Percentiles rank a stretch among this genome's conserved stretches.
phyloP scores from a whole-genome alignment of 2,888 invertebrate species.

The Eupithecia subfuscata region DNA sequence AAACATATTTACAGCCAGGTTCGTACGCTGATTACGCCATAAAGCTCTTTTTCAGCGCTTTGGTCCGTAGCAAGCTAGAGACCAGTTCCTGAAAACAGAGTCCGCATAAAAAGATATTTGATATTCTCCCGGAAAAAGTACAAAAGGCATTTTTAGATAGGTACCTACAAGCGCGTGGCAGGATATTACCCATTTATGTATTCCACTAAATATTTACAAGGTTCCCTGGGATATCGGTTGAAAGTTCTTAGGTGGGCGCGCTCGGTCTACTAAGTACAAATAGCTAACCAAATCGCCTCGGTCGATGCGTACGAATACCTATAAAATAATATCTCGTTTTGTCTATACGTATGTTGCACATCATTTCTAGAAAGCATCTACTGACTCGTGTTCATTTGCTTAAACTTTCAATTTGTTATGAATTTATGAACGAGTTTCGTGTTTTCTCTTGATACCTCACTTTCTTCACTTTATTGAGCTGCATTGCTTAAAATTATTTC shows the following conservation, averaged over 20 bases:
- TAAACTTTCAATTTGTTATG: slow-evolving; percentile 79
- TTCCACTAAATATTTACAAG: too few species aligned
- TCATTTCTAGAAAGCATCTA: slow-evolving; percentile 77
- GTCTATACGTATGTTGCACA: slow-evolving; percentile 58
- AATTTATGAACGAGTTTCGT: slow-evolving; percentile 63
- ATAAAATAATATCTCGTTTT: slow-evolving; percentile 55
- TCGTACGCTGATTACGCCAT: too few species aligned
- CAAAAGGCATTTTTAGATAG: too few species aligned
- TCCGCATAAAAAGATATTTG: too few species aligned
- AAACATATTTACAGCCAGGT: too few species aligned
- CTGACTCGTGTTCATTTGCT: slow-evolving; percentile 71
- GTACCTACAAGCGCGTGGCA: too few species aligned
- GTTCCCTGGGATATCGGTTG: too few species aligned
- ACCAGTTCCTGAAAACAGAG: too few species aligned
- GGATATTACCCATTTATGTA: too few species aligned
- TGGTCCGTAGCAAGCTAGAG: too few species aligned
- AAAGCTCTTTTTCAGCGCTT: too few species aligned
- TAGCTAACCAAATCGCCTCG: slow-evolving; percentile 54
- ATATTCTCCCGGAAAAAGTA: too few species aligned
- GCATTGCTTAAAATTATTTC: slow-evolving; percentile 33
- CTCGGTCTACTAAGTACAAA: slow-evolving; percentile 71
- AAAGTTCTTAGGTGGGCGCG: slow-evolving; percentile 63
- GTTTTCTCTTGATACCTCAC: slow-evolving; percentile 63
- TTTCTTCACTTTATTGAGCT: slow-evolving; percentile 46
- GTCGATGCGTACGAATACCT: slow-evolving; percentile 56